These are phyloP conservation scores for Coracias cyanogaster DNA, from an alignment of 2,797 vertebrate species.

Conservation along the genomic window DNA sequence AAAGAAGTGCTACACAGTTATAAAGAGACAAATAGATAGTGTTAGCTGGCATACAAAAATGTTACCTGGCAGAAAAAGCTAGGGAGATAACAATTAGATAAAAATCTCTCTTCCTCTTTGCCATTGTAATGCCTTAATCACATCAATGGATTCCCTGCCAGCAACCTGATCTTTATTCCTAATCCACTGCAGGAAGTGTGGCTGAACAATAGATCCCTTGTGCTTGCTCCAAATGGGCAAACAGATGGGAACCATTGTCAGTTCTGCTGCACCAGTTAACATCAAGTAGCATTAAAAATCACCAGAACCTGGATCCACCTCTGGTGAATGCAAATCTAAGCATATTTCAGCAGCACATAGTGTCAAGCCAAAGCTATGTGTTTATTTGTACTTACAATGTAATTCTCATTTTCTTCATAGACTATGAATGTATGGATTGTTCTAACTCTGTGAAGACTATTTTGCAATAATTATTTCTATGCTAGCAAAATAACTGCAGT, in stretches of 20 bases:
- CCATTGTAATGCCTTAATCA: background rate
- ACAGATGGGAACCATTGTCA: background rate
- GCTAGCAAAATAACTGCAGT: background rate
- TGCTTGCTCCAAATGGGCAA: background rate
- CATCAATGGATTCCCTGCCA: background rate
- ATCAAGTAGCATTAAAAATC: background rate
- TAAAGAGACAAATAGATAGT: background rate
- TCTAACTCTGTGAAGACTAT: background rate
- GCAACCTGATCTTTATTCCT: background rate
- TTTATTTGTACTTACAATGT: background rate
- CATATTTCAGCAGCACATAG: background rate
- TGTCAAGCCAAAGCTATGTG: background rate
- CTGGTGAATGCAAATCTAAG: background rate
- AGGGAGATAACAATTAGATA: background rate
- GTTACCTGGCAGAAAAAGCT: background rate
- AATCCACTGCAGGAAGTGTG: background rate
- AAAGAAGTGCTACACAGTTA: background rate
- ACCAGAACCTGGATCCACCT: background rate
- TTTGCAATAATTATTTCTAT: background rate
- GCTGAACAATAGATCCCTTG: background rate
- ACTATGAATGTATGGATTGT: background rate
- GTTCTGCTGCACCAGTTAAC: background rate
- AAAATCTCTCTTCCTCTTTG: background rate
- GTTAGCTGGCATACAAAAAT: background rate
- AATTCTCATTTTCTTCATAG: background rate